These are phyloP conservation scores for Chorisops tibialis DNA, from an alignment of 2,888 invertebrate genomes.

Conservation along the genomic window DNA sequence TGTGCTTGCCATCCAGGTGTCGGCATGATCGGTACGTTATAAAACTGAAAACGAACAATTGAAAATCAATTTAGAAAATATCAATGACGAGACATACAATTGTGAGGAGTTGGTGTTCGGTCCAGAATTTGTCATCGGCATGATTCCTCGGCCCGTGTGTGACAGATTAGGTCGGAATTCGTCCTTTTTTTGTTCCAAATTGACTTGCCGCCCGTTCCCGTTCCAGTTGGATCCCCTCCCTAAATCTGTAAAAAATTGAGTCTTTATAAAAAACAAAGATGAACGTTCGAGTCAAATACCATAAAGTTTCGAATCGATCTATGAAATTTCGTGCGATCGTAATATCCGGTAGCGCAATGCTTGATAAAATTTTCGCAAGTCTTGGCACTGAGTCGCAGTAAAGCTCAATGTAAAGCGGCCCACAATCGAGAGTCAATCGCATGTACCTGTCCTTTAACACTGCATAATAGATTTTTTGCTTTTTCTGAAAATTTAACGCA, in stretches of 20 bases:
- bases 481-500: too few species aligned
- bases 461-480: too few species aligned
- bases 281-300: too few species aligned
- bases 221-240: conserved; percentile 96
- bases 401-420: conserved; percentile 89
- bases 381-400: conserved; percentile 85
- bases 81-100: conserved; percentile 66
- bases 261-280: conserved; percentile 17
- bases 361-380: conserved; percentile 96
- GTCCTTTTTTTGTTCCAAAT: conserved; percentile 89
- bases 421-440: too few species aligned
- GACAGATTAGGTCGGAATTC: conserved; percentile 86
- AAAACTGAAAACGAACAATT: conserved; percentile 62
- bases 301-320: conserved; percentile 96
- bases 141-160: conserved; percentile 88
- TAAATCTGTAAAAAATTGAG: conserved; percentile 68
- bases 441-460: too few species aligned
- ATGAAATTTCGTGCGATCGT: conserved; percentile 90
- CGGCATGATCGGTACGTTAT: conserved; percentile 96
- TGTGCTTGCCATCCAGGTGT: conserved; percentile 94
- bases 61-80: neutral
- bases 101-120: conserved; percentile 96
- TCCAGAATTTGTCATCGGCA: conserved; percentile 98
- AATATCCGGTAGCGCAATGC: conserved; percentile 86
- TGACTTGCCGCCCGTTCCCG: conserved; percentile 90